Conservation (phyloP, 2,888 invertebrate species). For the Lasioglossum pauxillum region DNA sequence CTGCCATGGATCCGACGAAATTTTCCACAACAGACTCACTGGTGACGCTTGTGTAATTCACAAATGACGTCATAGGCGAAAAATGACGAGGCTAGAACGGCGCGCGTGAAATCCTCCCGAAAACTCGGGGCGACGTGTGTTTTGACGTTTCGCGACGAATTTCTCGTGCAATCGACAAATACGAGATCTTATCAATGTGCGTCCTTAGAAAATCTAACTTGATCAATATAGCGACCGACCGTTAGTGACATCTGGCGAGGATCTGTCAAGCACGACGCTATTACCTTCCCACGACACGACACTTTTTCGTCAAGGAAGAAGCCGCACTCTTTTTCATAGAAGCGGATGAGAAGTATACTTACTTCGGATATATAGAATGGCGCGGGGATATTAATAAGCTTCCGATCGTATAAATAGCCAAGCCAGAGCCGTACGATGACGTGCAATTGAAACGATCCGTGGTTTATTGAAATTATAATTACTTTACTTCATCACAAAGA, state of each 20-base stretch:
- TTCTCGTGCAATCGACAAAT: constrained; percentile 63
- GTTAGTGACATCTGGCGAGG: constrained; percentile 67
- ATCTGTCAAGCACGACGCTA: constrained; percentile 48
- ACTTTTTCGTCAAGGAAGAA: background rate
- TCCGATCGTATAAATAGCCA: background rate
- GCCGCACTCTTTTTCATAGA: background rate
- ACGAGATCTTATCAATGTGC: constrained; percentile 74
- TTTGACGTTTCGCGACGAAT: constrained; percentile 41
- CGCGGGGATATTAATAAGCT: background rate
- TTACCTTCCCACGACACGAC: constrained; percentile 13
- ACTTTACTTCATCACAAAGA: constrained; percentile 60
- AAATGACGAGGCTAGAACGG: constrained; percentile 57
- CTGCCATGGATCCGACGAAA: constrained; percentile 66
- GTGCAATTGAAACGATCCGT: constrained; percentile 61
- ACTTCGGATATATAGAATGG: background rate
- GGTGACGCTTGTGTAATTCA: constrained; percentile 81
- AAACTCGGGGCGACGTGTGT: constrained; percentile 39
- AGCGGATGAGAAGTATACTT: background rate
- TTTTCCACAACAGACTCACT: constrained; percentile 78
- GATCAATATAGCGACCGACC: constrained; percentile 73
- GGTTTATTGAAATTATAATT: constrained; percentile 70
- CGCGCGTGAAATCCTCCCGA: constrained; percentile 29
- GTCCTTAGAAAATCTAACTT: constrained; percentile 75
- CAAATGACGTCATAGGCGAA: constrained; percentile 78
- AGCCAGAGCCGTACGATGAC: background rate